Conservation (phyloP, 2,888 invertebrate species). For the Adelognathus sp. region DNA sequence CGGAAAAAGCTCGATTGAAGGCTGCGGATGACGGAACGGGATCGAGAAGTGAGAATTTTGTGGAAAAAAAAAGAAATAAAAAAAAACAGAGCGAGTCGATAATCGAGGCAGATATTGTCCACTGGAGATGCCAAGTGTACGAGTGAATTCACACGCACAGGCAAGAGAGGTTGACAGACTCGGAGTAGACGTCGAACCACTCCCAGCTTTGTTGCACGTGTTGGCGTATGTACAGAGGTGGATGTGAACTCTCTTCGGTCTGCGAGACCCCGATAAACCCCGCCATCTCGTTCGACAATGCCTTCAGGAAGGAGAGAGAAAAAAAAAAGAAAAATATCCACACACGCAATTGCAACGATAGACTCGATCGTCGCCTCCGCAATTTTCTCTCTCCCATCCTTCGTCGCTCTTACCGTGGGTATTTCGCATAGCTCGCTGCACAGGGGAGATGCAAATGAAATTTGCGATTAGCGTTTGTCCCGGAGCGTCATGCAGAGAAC, state of each 20-base stretch:
- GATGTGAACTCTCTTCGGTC: slow-evolving; percentile 20
- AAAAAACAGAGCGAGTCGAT: background rate
- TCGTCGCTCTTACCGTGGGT: slow-evolving; percentile 5
- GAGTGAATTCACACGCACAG: background rate
- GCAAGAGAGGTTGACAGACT: slow-evolving; percentile 23
- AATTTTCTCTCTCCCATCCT: slow-evolving; percentile 22
- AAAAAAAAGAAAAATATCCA: slow-evolving; percentile 63
- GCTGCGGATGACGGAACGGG: background rate
- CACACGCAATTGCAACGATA: slow-evolving; percentile 68
- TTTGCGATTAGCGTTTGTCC: slow-evolving; percentile 60
- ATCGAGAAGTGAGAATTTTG: background rate
- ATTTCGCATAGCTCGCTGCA: slow-evolving; percentile 4
- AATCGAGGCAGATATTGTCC: slow-evolving; percentile 45
- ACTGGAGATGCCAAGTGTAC: slow-evolving; percentile 35
- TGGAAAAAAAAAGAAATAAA: background rate
- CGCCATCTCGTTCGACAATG: slow-evolving; percentile 60
- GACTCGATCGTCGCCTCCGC: slow-evolving; percentile 54
- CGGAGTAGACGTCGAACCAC: slow-evolving; percentile 57
- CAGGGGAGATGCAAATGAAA: slow-evolving; percentile 59
- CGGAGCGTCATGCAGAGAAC: slow-evolving; percentile 44
- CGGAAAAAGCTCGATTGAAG: background rate
- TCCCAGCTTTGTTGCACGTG: slow-evolving; percentile 62
- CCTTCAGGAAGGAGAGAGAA: background rate
- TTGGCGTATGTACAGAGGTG: slow-evolving; percentile 48
- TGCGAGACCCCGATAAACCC: slow-evolving; percentile 44